Evolutionary conservation across 2,888 invertebrate genomes (phyloP), one percentile per base, ranked within the genome.

Genomic region (Meta bourneti): DNA sequence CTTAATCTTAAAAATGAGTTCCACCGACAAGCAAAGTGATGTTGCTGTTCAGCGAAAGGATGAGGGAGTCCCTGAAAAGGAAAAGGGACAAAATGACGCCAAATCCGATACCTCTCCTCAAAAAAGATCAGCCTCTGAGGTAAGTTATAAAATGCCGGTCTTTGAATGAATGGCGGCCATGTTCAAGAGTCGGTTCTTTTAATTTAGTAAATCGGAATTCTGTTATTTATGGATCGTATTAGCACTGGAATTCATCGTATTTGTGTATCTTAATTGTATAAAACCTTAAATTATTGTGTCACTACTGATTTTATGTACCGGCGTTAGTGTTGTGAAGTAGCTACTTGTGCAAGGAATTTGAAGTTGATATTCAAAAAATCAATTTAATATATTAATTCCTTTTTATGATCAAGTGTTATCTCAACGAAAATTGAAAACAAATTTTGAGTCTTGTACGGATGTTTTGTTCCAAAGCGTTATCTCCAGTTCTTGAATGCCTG

Each of bases 111-210:
- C 90, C 51, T 86, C 88, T 82, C 91, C 93, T 75, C 92, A 92
- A 61, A 93, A 93, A 89, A 91, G 93, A 84, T 88, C 91, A 54
- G 93, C 93, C 20, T 85, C 93, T 54, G 93, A 93, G 89, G 93
- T 93, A 89, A 91, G 93, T 84, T 70, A n/a, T 48, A 69, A 77
- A 72, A 89, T 80, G 84, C 88, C 91, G 91, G 88, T 91, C 69
- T 80, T 78, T 16, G 72, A 54, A 48, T 83, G 54, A 48, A 79
- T 86, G 89, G 92, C 92, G 74, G 91, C 91, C 91, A 92, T 92
- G 79, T 92, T 92, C 77, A 13, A 71, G 19, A n/a, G 5, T 74
- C 49, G 11, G 52, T 80, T 48, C 69, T 54, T 80, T 34, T 75
- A 54, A 75, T 54, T 84, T 6, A 16, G 7, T 75, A 48, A 54